Evolutionary conservation across 1,140 invertebrate species (phyloP).

Genomic region (Holcopasites calliopsidis): DNA sequence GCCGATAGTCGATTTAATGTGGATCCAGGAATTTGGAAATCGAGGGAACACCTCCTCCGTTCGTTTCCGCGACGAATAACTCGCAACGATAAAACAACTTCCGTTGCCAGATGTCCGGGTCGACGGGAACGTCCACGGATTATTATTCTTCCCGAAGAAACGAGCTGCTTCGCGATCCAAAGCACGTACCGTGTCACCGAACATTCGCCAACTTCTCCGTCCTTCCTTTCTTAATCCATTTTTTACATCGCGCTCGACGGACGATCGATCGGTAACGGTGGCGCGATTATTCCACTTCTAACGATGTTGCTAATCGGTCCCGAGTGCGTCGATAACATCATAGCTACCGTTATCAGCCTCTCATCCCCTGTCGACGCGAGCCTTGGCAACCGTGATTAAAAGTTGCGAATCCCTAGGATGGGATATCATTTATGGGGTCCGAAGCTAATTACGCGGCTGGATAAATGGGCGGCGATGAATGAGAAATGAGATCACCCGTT

Average conservation of each 20-base stretch:
- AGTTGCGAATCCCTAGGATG: constrained; percentile 4
- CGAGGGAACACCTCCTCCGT: background rate
- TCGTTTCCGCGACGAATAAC: constrained; percentile 5
- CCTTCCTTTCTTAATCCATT: background rate
- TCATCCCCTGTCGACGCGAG: background rate
- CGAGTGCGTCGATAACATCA: constrained; percentile 25
- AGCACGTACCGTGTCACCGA: background rate
- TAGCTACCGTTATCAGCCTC: constrained; percentile 10
- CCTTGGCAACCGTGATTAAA: constrained; percentile 28
- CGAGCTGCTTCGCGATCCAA: background rate
- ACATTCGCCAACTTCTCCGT: too few relatives aligned
- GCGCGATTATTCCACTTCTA: background rate
- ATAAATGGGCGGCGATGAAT: constrained; percentile 32
- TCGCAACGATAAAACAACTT: background rate
- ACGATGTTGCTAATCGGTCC: constrained; percentile 2
- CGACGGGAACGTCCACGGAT: background rate
- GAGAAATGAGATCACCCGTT: constrained; percentile 26
- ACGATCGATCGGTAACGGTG: background rate
- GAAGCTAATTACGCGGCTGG: constrained; percentile 31
- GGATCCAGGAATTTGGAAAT: background rate
- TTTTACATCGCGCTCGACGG: background rate
- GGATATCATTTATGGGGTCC: constrained; percentile 15
- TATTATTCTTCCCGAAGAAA: background rate
- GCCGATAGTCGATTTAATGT: background rate
- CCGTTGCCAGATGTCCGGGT: background rate